Evolutionary conservation across 2,113 vertebrate species (phyloP).

Genomic region (Ailurus styani): DNA sequence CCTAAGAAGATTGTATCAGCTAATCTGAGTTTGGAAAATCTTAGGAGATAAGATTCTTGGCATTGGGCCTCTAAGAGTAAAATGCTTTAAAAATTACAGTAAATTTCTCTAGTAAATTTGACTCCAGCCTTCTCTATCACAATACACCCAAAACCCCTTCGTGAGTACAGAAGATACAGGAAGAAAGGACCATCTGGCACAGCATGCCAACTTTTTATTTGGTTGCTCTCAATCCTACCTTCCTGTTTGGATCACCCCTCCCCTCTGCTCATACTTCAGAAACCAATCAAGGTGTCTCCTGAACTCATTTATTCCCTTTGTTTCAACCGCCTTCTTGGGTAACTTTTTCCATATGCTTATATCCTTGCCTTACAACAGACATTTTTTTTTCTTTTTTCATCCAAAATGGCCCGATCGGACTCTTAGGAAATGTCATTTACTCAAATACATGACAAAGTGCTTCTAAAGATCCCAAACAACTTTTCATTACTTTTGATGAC

Average conservation of each 20-base stretch:
- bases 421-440: conserved; percentile 61
- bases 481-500: conserved; percentile 61
- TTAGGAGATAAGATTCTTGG: neutral
- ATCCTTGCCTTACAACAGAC: conserved; percentile 43
- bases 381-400: neutral
- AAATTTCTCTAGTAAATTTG: neutral
- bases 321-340: conserved; percentile 58
- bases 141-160: rapidly evolving
- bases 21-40: neutral
- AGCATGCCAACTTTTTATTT: conserved; percentile 4
- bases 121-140: neutral
- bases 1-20: neutral
- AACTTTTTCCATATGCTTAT: conserved; percentile 74
- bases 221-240: conserved; percentile 8
- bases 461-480: conserved; percentile 52
- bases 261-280: conserved; percentile 21
- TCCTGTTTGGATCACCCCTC: conserved; percentile 34
- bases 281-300: conserved; percentile 60
- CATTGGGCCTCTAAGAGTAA: neutral
- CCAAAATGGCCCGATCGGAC: conserved; percentile 45
- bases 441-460: conserved; percentile 45
- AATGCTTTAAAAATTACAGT: neutral
- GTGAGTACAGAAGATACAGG: neutral
- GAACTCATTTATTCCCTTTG: conserved; percentile 63
- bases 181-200: neutral